Evolutionary conservation across 2,113 vertebrate species (phyloP).

Genomic region (Struthidea cinerea): DNA sequence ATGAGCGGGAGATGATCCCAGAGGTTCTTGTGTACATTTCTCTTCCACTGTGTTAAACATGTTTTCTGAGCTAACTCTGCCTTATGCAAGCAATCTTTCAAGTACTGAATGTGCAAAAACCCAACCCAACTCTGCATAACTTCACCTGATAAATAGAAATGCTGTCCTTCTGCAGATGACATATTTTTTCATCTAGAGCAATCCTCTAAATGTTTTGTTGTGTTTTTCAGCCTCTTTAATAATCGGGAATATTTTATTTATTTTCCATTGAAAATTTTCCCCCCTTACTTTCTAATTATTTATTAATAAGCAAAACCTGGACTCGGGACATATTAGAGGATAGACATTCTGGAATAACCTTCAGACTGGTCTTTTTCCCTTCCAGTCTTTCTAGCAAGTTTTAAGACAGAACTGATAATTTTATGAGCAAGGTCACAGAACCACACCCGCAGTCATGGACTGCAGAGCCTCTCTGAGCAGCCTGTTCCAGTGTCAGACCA

Average conservation of each 20-base stretch:
- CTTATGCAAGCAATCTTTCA: not conserved
- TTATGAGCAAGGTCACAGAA: not conserved
- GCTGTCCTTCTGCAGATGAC: not conserved
- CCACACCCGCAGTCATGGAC: too few species aligned
- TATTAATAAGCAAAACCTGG: not conserved
- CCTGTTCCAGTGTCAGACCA: not conserved
- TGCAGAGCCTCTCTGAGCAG: not conserved
- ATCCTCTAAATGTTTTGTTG: not conserved
- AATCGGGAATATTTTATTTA: not conserved
- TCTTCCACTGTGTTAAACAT: not conserved
- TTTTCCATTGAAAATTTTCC: not conserved
- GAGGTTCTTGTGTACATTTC: not conserved
- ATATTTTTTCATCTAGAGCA: not conserved
- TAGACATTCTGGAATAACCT: not conserved
- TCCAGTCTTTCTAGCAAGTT: not conserved
- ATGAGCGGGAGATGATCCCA: constrained; percentile 6
- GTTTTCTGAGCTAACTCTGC: not conserved
- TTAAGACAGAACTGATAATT: not conserved
- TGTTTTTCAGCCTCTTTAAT: not conserved
- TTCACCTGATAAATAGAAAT: not conserved
- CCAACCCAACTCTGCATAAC: not conserved
- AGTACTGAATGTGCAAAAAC: not conserved
- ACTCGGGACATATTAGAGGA: not conserved
- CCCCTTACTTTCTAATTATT: not conserved
- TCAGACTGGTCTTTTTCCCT: not conserved